Conservation (phyloP, 35 echinoderm and acorn worm species). For the Holothuria glaberrima region DNA sequence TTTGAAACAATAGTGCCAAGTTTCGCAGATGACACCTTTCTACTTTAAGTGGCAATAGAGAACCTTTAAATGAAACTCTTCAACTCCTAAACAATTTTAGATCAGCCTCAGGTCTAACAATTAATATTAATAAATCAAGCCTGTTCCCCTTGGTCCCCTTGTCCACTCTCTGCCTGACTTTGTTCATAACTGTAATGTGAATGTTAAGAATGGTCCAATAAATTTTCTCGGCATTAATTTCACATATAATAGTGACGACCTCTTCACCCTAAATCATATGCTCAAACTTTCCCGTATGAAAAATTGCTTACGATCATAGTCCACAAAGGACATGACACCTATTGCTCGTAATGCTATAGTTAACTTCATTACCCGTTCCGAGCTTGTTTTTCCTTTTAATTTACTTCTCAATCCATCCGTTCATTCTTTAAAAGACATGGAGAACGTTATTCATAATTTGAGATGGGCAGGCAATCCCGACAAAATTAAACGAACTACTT, state of each 20-base stretch:
- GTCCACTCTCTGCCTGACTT: background rate
- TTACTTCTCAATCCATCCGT: too few relatives aligned
- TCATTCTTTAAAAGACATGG: too few relatives aligned
- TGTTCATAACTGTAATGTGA: background rate
- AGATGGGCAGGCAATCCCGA: too few relatives aligned
- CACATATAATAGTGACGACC: conserved; percentile 19
- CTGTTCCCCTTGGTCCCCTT: background rate
- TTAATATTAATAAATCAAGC: background rate
- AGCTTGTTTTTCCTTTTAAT: too few relatives aligned
- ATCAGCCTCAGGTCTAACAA: background rate
- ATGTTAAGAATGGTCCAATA: background rate
- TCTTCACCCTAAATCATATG: background rate
- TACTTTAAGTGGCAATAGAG: background rate
- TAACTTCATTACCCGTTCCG: too few relatives aligned
- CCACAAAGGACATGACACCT: too few relatives aligned
- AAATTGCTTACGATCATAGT: too few relatives aligned
- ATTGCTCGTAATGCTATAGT: too few relatives aligned
- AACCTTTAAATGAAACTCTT: background rate
- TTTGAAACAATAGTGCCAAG: background rate
- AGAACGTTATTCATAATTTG: too few relatives aligned
- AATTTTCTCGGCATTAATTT: conserved; percentile 41
- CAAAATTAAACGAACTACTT: too few relatives aligned
- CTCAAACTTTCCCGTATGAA: too few relatives aligned
- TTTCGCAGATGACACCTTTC: conserved; percentile 4
- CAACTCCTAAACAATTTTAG: background rate